Base-by-base conservation (phyloP, 2,888 invertebrate genomes). In the Temnothorax ravouxi region DNA sequence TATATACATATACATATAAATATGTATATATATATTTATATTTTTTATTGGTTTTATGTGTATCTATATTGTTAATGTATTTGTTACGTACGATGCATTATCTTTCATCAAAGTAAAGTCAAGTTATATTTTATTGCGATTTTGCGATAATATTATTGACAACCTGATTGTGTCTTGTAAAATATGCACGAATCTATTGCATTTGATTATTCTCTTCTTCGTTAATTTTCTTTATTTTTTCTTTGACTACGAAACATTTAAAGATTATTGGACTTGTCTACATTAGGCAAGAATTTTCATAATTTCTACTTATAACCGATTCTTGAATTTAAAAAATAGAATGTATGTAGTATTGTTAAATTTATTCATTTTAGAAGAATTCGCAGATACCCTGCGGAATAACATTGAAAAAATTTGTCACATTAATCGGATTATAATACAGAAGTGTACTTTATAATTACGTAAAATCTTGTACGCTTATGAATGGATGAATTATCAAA, bases 401-500 rank as follows among this genome's bases (percentile, higher is more conserved):
- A 72, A 72, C 29, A 8, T 81, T 82, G 44, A 54, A 54, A 56
- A 71, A 76, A 75, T 79, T 56, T 67, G 25, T 41, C 52, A 29
- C 64, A 50, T 61, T 84, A 74, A 79, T 85, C 62, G 72, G 54
- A 72, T 84, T 81, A 61, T 84, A 84, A 75, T 83, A 77, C 54
- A 80, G 44, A 67, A 81, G 67, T 87, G 67, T 86, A 84, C 72
- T 83, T 83, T 83, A 83, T 82, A 56, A 80, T 80, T 81, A 82
- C 56, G 71, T 85, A 56, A 83, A 92, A 90, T 91, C 90, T 91
- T 93, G 90, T 92, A 91, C 90, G 93, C 92, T 92, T 67, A 41
- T 77, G 85, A 92, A 90, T 92, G 91, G 89, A 92, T 90, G 91
- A 92, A 90, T 89, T 88, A 92, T 91, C 88, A 92, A 92, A 92